Percentiles rank a stretch among this genome's conserved stretches.
Conservation (phyloP, 2,888 invertebrate genomes). For the Aplocera efformata region DNA sequence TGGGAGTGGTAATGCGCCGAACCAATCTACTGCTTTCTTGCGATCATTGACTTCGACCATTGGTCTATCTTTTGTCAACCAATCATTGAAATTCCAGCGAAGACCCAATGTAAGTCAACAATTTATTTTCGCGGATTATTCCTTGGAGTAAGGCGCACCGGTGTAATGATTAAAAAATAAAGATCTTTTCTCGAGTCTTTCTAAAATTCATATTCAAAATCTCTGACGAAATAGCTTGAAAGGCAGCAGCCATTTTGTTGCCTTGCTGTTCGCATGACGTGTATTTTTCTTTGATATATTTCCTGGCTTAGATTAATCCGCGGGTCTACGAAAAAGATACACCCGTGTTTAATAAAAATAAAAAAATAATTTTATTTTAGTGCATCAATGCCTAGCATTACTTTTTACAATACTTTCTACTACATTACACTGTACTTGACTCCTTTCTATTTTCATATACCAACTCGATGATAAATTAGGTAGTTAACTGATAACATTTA, state of each 20-base stretch:
- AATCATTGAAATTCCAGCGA: slow-evolving; percentile 92
- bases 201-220: slow-evolving; percentile 35
- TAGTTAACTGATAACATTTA: too few relatives aligned
- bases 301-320: too few relatives aligned
- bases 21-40: slow-evolving; percentile 87
- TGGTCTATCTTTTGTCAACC: slow-evolving; percentile 92
- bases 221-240: slow-evolving; percentile 53
- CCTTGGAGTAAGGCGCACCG: slow-evolving; percentile 45
- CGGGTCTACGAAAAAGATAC: too few relatives aligned
- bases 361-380: too few relatives aligned
- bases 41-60: slow-evolving; percentile 89
- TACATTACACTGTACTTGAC: too few relatives aligned
- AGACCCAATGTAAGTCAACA: slow-evolving; percentile 76
- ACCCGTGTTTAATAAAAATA: too few relatives aligned
- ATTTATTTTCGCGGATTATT: slow-evolving; percentile 63
- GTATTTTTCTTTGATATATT: slow-evolving; percentile 22
- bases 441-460: too few relatives aligned
- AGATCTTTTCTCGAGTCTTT: slow-evolving; percentile 30
- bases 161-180: slow-evolving; percentile 18
- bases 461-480: too few relatives aligned
- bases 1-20: slow-evolving; percentile 84
- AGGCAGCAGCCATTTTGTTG: slow-evolving; percentile 72
- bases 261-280: slow-evolving; percentile 65
- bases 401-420: too few relatives aligned
- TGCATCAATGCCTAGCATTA: too few relatives aligned